A percentile compares a stretch with the other conserved stretches of the same genome.
phyloP scores from a whole-genome alignment of 1,140 invertebrate genomes.

The Drosophila kepulauana region DNA sequence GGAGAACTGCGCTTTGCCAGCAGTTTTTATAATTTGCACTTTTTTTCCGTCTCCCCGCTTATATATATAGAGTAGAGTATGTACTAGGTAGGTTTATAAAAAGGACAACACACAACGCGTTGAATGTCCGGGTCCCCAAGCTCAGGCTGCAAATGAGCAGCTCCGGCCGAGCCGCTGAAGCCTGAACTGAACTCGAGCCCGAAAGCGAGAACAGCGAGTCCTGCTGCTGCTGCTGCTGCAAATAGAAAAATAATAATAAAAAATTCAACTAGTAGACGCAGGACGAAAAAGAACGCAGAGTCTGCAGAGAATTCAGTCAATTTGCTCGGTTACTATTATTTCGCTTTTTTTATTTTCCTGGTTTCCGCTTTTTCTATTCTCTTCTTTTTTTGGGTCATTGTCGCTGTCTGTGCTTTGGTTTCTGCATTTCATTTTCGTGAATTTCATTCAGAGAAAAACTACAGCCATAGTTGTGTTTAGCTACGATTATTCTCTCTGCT shows the following conservation, averaged over 20 bases:
- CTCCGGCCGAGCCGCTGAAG: constrained; percentile 21
- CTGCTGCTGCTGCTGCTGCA: constrained; percentile 23
- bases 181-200: constrained; percentile 4
- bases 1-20: constrained; percentile 75
- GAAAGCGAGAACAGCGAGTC: background rate
- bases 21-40: constrained; percentile 81
- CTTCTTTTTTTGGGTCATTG: constrained; percentile 51
- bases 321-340: constrained; percentile 51
- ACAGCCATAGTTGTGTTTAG: constrained; percentile 33
- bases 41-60: constrained; percentile 14
- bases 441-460: constrained; percentile 21
- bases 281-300: constrained; percentile 8
- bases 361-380: background rate
- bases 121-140: constrained; percentile 43
- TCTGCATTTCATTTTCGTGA: constrained; percentile 51
- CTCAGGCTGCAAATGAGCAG: constrained; percentile 74
- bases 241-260: constrained; percentile 70
- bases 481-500: constrained; percentile 13
- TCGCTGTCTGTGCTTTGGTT: constrained; percentile 26
- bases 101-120: constrained; percentile 3
- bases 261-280: constrained; percentile 60
- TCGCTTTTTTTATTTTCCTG: background rate
- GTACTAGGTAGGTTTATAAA: constrained; percentile 3
- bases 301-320: constrained; percentile 71
- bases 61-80: too few species aligned